These are phyloP conservation scores for Zaprionus bogoriensis DNA, from an alignment of 2,888 invertebrate genomes.

Conservation along the genomic window DNA sequence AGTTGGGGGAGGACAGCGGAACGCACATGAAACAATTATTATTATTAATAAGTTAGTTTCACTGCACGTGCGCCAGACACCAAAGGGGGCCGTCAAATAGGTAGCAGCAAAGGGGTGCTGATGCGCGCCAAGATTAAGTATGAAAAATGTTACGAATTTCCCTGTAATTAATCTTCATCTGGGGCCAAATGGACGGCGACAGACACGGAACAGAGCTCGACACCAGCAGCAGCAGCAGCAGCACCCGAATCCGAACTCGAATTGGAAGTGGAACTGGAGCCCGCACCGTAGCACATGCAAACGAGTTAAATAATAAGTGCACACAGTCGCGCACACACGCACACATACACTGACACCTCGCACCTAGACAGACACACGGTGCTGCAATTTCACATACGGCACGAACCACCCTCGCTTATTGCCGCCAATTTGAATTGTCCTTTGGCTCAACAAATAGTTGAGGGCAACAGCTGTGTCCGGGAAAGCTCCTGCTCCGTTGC, in stretches of 20 bases:
- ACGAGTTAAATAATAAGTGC: conserved; percentile 76
- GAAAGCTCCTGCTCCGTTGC: conserved; percentile 7
- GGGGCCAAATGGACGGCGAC: conserved; percentile 35
- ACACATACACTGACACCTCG: conserved; percentile 5
- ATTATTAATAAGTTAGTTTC: conserved; percentile 75
- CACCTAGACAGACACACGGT: conserved; percentile 3
- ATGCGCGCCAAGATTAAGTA: conserved; percentile 72
- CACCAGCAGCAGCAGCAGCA: neutral
- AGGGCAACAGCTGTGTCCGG: conserved; percentile 50
- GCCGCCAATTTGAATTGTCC: conserved; percentile 51
- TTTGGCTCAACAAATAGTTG: conserved; percentile 71
- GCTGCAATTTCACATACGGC: conserved; percentile 4
- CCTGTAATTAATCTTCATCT: conserved; percentile 74
- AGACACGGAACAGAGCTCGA: conserved; percentile 12
- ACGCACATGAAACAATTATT: conserved; percentile 72
- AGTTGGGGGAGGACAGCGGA: neutral
- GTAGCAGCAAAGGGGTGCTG: conserved; percentile 16
- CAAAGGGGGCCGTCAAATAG: neutral
- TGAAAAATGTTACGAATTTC: conserved; percentile 76
- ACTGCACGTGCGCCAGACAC: conserved; percentile 49
- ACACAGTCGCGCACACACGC: conserved; percentile 31
- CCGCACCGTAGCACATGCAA: conserved; percentile 47
- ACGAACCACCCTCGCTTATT: conserved; percentile 20
- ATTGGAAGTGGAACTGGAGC: neutral
- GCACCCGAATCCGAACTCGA: neutral